These are phyloP conservation scores for Matsumurasca onukii DNA, from an alignment of 1,140 invertebrate genomes.

Conservation along the genomic window DNA sequence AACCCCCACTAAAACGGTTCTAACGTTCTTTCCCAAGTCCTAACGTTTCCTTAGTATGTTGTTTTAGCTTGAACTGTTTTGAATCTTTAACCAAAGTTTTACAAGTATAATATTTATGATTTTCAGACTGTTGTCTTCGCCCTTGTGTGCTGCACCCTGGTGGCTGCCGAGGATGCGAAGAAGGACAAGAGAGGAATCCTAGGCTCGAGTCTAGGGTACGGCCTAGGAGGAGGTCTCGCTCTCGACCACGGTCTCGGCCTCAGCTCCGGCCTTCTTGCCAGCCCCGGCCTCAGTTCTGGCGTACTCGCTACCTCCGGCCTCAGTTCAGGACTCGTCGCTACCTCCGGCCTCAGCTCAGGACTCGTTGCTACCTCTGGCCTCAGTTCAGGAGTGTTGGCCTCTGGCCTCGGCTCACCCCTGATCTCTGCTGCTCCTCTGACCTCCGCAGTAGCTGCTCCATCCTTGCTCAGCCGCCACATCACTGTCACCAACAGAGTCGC, in stretches of 20 bases:
- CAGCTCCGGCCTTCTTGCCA: too few species aligned
- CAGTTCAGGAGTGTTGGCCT: too few species aligned
- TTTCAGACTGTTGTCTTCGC: not conserved
- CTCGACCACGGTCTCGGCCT: too few species aligned
- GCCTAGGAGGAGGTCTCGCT: conserved; percentile 13
- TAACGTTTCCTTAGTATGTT: too few species aligned
- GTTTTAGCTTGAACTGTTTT: too few species aligned
- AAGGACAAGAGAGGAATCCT: conserved; percentile 28
- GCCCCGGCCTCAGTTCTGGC: too few species aligned
- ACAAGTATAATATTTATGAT: too few species aligned
- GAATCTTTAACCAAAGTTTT: too few species aligned
- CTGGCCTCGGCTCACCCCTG: not conserved
- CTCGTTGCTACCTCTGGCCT: not conserved
- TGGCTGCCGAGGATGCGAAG: not conserved
- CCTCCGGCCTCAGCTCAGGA: not conserved
- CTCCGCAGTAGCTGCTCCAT: not conserved
- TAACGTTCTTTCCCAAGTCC: too few species aligned
- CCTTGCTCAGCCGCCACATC: conserved; percentile 21
- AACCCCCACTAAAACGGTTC: too few species aligned
- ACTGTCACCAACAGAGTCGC: conserved; percentile 33
- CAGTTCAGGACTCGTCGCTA: not conserved
- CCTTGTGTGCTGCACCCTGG: not conserved
- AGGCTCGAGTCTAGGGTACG: conserved; percentile 17
- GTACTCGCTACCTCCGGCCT: too few species aligned
- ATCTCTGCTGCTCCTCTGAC: not conserved